Conservation (phyloP, 2,888 invertebrate species). For the Smittia aterrima region DNA sequence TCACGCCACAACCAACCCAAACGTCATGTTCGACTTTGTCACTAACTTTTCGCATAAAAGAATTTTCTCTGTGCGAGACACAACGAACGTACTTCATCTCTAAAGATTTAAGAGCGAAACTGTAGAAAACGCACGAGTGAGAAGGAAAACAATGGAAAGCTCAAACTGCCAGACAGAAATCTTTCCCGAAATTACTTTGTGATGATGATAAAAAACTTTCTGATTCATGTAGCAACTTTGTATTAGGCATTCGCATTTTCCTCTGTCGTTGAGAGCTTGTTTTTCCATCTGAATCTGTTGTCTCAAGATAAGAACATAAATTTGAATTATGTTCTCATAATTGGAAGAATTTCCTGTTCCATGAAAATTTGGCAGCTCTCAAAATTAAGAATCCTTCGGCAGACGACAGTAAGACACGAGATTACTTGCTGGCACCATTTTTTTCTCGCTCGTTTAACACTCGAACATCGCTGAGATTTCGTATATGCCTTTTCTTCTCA, state of each 20-base stretch:
- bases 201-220: slow-evolving; percentile 21
- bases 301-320: background rate
- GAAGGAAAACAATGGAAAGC: slow-evolving; percentile 16
- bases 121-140: background rate
- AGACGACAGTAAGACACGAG: background rate
- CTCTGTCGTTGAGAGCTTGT: background rate
- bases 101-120: background rate
- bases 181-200: background rate
- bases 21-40: background rate
- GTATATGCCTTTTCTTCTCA: background rate
- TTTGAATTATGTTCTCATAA: slow-evolving; percentile 6
- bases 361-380: too few relatives aligned
- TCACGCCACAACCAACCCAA: background rate
- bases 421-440: slow-evolving; percentile 8
- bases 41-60: background rate
- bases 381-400: background rate
- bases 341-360: background rate
- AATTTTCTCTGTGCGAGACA: background rate
- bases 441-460: slow-evolving; percentile 18
- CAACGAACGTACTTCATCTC: background rate
- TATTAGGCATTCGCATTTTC: slow-evolving; percentile 25
- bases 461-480: background rate
- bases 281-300: background rate
- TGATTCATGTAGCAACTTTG: slow-evolving; percentile 36
- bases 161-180: slow-evolving; percentile 15